phyloP scores from a whole-genome alignment of 37 sponge, comb jelly and placozoan genomes.

The Amphimedon queenslandica region DNA sequence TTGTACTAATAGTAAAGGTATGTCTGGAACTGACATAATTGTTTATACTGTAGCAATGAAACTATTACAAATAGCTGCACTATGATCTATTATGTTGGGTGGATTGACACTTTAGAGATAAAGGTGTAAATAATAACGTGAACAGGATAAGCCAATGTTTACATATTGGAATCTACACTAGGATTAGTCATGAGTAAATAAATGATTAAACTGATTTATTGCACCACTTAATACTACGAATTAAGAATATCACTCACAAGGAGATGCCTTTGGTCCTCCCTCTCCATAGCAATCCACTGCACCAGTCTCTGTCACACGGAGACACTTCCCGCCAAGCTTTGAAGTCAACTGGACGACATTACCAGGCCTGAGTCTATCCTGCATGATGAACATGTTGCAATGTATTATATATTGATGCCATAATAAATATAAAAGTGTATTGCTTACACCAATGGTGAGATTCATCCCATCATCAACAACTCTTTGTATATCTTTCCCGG shows the following conservation, averaged over 20 bases:
- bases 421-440: background rate
- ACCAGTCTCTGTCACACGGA: constrained; percentile 41
- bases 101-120: too few relatives aligned
- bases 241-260: constrained; percentile 22
- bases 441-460: background rate
- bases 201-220: too few relatives aligned
- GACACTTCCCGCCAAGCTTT: constrained; percentile 33
- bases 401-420: background rate
- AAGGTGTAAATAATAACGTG: too few relatives aligned
- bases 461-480: constrained; percentile 6
- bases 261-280: constrained; percentile 21
- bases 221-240: too few relatives aligned
- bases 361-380: constrained; percentile 34
- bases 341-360: constrained; percentile 18
- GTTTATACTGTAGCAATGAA: too few relatives aligned
- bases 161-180: too few relatives aligned
- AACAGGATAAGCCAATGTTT: too few relatives aligned
- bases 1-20: too few relatives aligned
- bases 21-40: too few relatives aligned
- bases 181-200: too few relatives aligned
- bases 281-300: constrained; percentile 42
- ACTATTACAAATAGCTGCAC: too few relatives aligned
- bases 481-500: constrained; percentile 29
- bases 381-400: background rate
- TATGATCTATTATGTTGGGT: too few relatives aligned